Evolutionary conservation across 2,113 vertebrate genomes (phyloP).

Genomic region (Oreocharis arfaki): DNA sequence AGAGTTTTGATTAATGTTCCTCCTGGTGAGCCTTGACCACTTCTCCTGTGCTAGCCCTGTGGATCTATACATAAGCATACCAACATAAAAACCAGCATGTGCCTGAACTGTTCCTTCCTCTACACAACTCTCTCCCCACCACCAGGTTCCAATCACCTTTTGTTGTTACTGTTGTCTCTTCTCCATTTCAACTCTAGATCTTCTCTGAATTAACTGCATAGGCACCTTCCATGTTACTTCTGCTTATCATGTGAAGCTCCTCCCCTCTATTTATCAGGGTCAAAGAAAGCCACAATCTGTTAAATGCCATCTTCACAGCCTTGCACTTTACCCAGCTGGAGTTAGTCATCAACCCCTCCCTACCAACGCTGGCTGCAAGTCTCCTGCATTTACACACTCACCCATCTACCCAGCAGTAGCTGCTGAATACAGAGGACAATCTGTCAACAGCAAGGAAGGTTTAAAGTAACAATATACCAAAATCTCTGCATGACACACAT

Average conservation of each 20-base stretch:
- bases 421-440: background rate
- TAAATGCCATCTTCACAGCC: background rate
- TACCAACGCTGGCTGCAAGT: background rate
- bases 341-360: background rate
- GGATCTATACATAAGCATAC: background rate
- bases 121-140: background rate
- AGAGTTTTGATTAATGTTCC: background rate
- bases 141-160: background rate
- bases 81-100: accelerated
- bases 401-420: background rate
- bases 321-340: background rate
- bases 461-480: background rate
- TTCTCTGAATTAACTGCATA: background rate
- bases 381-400: background rate
- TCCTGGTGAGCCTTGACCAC: background rate
- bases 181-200: background rate
- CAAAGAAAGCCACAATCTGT: background rate
- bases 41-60: background rate
- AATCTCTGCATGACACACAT: background rate
- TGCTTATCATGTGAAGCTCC: background rate
- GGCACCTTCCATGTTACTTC: background rate
- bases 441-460: background rate
- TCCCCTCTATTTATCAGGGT: background rate
- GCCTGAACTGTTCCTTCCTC: background rate
- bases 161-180: background rate